These are phyloP conservation scores for Panthera tigris DNA, from an alignment of 2,113 vertebrate genomes.

Conservation along the genomic window DNA sequence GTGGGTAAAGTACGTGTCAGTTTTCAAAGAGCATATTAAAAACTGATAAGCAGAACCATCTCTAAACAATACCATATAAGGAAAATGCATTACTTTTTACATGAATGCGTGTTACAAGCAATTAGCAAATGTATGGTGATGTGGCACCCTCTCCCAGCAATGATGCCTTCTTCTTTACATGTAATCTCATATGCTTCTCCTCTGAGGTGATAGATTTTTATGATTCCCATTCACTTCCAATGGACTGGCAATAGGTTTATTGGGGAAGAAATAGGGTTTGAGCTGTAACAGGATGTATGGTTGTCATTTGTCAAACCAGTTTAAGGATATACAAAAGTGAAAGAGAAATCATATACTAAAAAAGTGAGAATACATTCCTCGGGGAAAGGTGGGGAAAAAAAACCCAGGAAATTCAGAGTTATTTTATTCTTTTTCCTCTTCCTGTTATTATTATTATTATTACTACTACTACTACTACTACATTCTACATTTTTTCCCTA, in stretches of 20 bases:
- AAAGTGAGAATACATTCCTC: neutral
- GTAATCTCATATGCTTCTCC: neutral
- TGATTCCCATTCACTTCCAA: neutral
- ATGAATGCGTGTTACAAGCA: slow-evolving; percentile 9
- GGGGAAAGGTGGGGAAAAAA: neutral
- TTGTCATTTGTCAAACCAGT: neutral
- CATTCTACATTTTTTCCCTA: neutral
- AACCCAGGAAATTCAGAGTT: neutral
- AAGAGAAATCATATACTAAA: neutral
- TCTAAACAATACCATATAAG: slow-evolving; percentile 60
- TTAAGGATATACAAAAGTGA: neutral
- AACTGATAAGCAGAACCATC: slow-evolving; percentile 70
- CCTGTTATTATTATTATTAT: no score
- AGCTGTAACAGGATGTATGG: neutral
- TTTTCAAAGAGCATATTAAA: slow-evolving; percentile 76
- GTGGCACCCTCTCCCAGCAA: neutral
- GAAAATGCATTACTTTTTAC: slow-evolving; percentile 50
- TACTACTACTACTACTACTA: neutral
- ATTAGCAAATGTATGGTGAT: slow-evolving; percentile 48
- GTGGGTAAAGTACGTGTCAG: slow-evolving; percentile 57
- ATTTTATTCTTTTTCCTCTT: neutral
- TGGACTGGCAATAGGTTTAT: slow-evolving; percentile 20
- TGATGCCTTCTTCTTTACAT: neutral
- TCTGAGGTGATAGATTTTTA: slow-evolving; percentile 15
- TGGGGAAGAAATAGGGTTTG: neutral